phyloP scores from a whole-genome alignment of 2,888 invertebrate genomes.

The Plebejus argus region DNA sequence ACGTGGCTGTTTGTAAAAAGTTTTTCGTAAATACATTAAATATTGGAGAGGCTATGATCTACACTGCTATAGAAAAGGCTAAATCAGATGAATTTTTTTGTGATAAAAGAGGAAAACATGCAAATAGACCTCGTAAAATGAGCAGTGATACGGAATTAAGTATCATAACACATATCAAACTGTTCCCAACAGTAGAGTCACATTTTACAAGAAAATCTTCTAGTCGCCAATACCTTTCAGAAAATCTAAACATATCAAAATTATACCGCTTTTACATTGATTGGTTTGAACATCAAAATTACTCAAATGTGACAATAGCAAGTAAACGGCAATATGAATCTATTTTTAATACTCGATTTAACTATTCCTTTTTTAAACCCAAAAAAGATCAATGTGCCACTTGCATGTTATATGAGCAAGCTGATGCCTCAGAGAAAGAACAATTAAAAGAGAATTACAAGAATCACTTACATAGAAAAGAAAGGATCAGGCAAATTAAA shows the following conservation, averaged over 20 bases:
- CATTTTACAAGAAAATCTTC: no score
- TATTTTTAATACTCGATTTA: slow-evolving; percentile 27
- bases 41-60: slow-evolving; percentile 26
- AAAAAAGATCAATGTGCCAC: slow-evolving; percentile 32
- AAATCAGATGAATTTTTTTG: slow-evolving; percentile 5
- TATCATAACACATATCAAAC: slow-evolving; percentile 14
- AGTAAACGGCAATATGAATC: slow-evolving; percentile 9
- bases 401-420: slow-evolving; percentile 33
- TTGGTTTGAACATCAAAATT: no score
- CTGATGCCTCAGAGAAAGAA: slow-evolving; percentile 20
- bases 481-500: slow-evolving; percentile 44
- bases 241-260: slow-evolving; percentile 7
- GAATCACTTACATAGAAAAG: slow-evolving; percentile 43
- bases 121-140: slow-evolving; percentile 36
- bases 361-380: slow-evolving; percentile 26
- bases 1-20: not conserved
- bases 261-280: no score
- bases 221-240: not conserved
- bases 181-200: not conserved
- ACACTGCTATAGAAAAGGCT: slow-evolving; percentile 27
- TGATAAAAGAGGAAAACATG: slow-evolving; percentile 36
- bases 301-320: no score
- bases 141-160: slow-evolving; percentile 25
- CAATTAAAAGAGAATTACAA: slow-evolving; percentile 30
- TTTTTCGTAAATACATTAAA: slow-evolving; percentile 28